A percentile compares a stretch with the other conserved stretches of the same genome.
Conservation (phyloP, 1,140 invertebrate genomes). For the Drosophila varians region DNA sequence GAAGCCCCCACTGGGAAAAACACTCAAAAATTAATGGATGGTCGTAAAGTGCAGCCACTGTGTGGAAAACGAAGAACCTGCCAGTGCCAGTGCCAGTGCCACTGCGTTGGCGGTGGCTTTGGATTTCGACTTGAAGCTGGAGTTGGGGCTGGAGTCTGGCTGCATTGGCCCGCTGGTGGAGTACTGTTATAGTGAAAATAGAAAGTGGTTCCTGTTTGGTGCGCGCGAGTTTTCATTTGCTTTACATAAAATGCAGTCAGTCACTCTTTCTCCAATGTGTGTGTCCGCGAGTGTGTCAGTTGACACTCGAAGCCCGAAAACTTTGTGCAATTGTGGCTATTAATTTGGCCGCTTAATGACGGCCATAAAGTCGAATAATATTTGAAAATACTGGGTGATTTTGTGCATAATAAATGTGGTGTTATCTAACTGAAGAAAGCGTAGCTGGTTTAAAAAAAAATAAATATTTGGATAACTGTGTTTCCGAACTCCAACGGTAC, state of each 20-base stretch:
- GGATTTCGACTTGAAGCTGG: conserved; percentile 4
- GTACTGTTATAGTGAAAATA: conserved; percentile 83
- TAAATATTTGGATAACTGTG: conserved; percentile 23
- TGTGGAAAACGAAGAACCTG: conserved; percentile 35
- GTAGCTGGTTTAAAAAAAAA: not conserved
- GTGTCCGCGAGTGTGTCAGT: conserved; percentile 29
- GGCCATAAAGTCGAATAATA: conserved; percentile 25
- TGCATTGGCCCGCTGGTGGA: conserved; percentile 38
- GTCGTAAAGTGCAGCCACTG: conserved; percentile 58
- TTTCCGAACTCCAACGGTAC: conserved; percentile 2
- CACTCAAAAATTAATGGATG: conserved; percentile 49
- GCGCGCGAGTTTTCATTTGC: conserved; percentile 79
- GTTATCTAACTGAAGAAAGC: conserved; percentile 23
- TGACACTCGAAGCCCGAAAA: conserved; percentile 43
- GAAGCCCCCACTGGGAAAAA: conserved; percentile 9
- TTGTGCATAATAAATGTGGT: conserved; percentile 14
- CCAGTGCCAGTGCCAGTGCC: not conserved
- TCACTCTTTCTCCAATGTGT: conserved; percentile 20
- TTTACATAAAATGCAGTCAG: conserved; percentile 75
- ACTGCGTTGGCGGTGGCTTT: conserved; percentile 36
- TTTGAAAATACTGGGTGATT: conserved; percentile 10
- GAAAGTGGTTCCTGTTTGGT: conserved; percentile 83
- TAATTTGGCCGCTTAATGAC: conserved; percentile 45
- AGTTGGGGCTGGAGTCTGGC: conserved; percentile 3
- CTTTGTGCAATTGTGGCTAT: conserved; percentile 43